Evolutionary conservation across 2,797 vertebrate species (phyloP).

Genomic region (Potorous gilbertii): DNA sequence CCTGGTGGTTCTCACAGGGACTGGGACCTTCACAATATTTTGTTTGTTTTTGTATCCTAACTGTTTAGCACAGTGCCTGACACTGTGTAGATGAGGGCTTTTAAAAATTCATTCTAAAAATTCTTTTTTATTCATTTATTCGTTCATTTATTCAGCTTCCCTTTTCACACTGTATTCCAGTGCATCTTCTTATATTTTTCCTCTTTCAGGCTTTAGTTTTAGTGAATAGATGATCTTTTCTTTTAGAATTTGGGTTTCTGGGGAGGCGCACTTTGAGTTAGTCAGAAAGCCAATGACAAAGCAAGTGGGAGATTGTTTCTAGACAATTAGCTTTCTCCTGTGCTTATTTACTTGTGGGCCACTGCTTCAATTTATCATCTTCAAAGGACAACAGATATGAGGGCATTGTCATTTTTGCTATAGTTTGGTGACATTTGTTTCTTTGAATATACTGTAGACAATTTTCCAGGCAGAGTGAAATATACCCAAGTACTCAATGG

Average conservation of each 20-base stretch:
- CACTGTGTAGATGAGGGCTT: not conserved
- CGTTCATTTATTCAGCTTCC: not conserved
- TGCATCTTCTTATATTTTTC: not conserved
- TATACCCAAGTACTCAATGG: slow-evolving; percentile 57
- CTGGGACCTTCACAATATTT: not conserved
- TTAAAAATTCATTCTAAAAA: not conserved
- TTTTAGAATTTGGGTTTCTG: slow-evolving; percentile 8
- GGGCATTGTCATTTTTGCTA: not conserved
- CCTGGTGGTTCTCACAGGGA: not conserved
- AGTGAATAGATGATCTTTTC: not conserved
- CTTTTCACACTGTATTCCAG: not conserved
- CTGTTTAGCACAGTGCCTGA: not conserved
- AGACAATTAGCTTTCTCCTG: slow-evolving; percentile 51
- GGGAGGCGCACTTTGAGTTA: not conserved
- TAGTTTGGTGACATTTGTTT: slow-evolving; percentile 56
- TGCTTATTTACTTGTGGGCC: slow-evolving; percentile 50
- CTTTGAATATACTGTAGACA: slow-evolving; percentile 62
- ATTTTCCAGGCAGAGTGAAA: slow-evolving; percentile 66
- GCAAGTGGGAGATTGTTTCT: slow-evolving; percentile 21
- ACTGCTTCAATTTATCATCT: slow-evolving; percentile 42
- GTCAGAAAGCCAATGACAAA: slow-evolving; percentile 42
- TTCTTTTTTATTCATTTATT: too few relatives aligned
- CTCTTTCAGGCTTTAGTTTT: not conserved
- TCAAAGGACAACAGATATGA: slow-evolving; percentile 24
- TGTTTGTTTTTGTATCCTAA: not conserved